phyloP scores from a whole-genome alignment of 2,888 invertebrate genomes.

The Drosophila dives region DNA sequence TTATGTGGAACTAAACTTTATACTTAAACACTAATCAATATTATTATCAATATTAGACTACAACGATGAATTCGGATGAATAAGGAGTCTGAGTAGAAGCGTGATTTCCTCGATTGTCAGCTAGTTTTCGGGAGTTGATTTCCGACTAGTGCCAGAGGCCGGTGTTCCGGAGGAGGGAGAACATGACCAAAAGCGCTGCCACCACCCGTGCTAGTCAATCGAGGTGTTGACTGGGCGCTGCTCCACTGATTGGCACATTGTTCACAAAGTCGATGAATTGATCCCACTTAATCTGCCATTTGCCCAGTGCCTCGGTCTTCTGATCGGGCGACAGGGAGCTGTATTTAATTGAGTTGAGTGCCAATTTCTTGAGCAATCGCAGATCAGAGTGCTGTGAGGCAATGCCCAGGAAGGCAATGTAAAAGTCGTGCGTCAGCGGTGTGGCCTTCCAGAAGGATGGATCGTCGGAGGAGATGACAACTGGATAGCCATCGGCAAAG shows the following conservation, averaged over 20 bases:
- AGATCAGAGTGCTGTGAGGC: conserved; percentile 89
- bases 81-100: conserved; percentile 19
- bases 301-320: conserved; percentile 85
- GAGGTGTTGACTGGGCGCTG: conserved; percentile 51
- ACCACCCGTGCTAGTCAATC: conserved; percentile 82
- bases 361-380: conserved; percentile 89
- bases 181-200: conserved; percentile 55
- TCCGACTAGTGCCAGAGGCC: conserved; percentile 57
- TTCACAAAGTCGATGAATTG: conserved; percentile 85
- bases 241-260: conserved; percentile 16
- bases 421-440: conserved; percentile 91
- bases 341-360: conserved; percentile 90
- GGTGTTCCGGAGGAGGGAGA: conserved; percentile 39
- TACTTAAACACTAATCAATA: conserved; percentile 61
- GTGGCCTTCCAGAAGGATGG: conserved; percentile 91
- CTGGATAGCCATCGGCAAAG: conserved; percentile 89
- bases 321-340: conserved; percentile 87
- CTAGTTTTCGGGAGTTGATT: conserved; percentile 2
- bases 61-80: conserved; percentile 38
- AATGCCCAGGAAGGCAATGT: conserved; percentile 91
- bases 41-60: conserved; percentile 68
- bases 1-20: conserved; percentile 42
- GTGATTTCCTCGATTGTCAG: not conserved
- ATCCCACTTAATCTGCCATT: conserved; percentile 87
- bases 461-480: conserved; percentile 92